Evolutionary conservation across 64 coral and sea anemone species (phyloP).

Genomic region (Stylophora pistillata): DNA sequence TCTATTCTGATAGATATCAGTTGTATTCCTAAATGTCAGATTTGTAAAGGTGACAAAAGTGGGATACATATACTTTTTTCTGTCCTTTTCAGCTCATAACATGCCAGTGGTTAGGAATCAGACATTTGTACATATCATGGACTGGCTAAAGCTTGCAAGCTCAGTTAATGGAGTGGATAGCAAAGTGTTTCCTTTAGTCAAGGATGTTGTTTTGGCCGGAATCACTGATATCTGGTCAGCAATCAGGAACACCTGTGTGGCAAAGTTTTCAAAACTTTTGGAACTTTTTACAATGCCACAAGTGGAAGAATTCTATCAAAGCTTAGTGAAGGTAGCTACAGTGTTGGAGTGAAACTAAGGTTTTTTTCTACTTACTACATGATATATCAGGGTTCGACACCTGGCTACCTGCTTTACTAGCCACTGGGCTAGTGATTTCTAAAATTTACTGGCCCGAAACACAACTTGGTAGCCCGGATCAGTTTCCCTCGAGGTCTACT

Average conservation of each 20-base stretch:
- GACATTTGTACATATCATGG: slow-evolving; percentile 91
- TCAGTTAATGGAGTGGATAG: slow-evolving; percentile 61
- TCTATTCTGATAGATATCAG: too few species aligned
- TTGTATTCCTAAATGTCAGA: too few species aligned
- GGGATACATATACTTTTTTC: neutral
- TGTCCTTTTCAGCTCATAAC: slow-evolving; percentile 52
- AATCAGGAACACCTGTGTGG: slow-evolving; percentile 90
- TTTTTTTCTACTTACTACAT: too few species aligned
- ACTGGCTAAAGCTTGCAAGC: slow-evolving; percentile 76
- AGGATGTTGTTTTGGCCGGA: slow-evolving; percentile 84
- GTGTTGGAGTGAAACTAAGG: neutral
- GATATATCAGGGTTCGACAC: too few species aligned
- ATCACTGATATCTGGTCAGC: slow-evolving; percentile 99
- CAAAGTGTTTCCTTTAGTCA: slow-evolving; percentile 72
- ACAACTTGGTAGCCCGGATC: too few species aligned
- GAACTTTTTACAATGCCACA: slow-evolving; percentile 76
- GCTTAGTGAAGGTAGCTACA: slow-evolving; percentile 75
- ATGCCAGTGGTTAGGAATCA: slow-evolving; percentile 98
- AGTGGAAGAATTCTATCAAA: slow-evolving; percentile 73
- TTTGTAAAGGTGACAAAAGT: too few species aligned
- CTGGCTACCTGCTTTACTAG: too few species aligned
- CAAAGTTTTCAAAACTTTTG: slow-evolving; percentile 73
- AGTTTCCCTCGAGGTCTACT: too few species aligned
- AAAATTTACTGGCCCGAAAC: too few species aligned
- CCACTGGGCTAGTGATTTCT: too few species aligned